phyloP scores from a whole-genome alignment of 1,140 invertebrate genomes.

The Matsumurasca onukii region DNA sequence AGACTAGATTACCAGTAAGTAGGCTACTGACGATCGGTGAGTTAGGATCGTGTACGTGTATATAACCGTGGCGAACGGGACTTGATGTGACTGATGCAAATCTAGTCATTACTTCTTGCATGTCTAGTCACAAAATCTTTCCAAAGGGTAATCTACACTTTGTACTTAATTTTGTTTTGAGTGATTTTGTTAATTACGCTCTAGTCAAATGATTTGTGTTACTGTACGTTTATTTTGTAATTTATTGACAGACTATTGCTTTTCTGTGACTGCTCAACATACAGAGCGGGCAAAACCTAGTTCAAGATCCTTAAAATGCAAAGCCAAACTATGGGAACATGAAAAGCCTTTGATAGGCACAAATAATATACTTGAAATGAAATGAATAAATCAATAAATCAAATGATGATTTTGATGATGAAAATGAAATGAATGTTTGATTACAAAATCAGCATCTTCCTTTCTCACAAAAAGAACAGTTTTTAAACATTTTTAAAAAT shows the following conservation, averaged over 20 bases:
- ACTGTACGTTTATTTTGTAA: neutral
- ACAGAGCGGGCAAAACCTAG: no score
- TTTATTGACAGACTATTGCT: neutral
- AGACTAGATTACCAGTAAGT: slow-evolving; percentile 21
- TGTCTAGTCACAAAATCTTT: slow-evolving; percentile 17
- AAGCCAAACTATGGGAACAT: no score
- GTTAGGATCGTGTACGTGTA: neutral
- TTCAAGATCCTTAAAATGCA: no score
- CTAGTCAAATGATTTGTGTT: slow-evolving; percentile 10
- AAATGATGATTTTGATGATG: no score
- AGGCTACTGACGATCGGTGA: neutral
- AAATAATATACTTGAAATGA: no score
- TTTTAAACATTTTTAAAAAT: no score
- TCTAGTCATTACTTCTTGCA: slow-evolving; percentile 5
- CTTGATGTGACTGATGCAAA: slow-evolving; percentile 6
- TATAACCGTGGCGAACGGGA: neutral
- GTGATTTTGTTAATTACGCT: neutral
- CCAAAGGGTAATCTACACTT: slow-evolving; percentile 18
- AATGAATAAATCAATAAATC: no score
- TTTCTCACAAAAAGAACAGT: no score
- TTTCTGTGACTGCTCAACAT: neutral
- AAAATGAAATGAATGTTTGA: no score
- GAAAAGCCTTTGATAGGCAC: no score
- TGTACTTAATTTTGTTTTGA: no score
- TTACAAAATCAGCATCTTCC: no score